These are phyloP conservation scores for Luidia sarsii DNA, from an alignment of 53 echinoderm and acorn worm species.

Conservation along the genomic window DNA sequence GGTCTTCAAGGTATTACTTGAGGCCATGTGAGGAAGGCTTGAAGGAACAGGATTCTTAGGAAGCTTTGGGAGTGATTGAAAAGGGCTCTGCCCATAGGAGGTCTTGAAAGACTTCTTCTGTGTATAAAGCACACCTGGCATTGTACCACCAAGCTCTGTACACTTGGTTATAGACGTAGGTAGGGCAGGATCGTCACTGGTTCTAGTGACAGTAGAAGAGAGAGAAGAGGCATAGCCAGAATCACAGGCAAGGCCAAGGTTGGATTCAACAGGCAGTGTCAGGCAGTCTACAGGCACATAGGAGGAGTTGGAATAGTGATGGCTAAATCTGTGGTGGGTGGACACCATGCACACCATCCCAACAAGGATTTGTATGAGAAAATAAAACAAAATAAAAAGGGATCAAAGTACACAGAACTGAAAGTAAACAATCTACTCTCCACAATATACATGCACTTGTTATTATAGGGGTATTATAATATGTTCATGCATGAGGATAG, in stretches of 20 bases:
- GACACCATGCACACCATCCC: conserved; percentile 36
- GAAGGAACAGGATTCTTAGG: no score
- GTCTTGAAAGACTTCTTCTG: neutral
- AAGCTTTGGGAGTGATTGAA: conserved; percentile 17
- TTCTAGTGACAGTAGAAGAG: conserved; percentile 41
- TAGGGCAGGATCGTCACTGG: no score
- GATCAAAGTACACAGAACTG: conserved; percentile 10
- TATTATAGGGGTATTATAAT: no score
- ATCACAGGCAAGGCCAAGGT: conserved; percentile 55
- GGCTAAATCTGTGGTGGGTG: conserved; percentile 17
- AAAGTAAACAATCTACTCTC: no score
- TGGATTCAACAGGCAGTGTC: neutral
- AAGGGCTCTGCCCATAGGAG: neutral
- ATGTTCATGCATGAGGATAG: no score
- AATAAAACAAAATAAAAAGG: conserved; percentile 6
- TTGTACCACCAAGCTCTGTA: no score
- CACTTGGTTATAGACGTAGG: no score
- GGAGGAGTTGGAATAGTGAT: neutral
- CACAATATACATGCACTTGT: conserved; percentile 33
- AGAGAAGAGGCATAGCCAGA: conserved; percentile 82
- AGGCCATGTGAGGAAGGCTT: neutral
- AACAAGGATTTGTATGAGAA: conserved; percentile 26
- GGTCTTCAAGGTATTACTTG: neutral
- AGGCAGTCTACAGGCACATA: neutral
- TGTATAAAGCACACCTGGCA: no score